Base-by-base conservation (phyloP, 2,797 vertebrate genomes). In the Acridotheres tristis region DNA sequence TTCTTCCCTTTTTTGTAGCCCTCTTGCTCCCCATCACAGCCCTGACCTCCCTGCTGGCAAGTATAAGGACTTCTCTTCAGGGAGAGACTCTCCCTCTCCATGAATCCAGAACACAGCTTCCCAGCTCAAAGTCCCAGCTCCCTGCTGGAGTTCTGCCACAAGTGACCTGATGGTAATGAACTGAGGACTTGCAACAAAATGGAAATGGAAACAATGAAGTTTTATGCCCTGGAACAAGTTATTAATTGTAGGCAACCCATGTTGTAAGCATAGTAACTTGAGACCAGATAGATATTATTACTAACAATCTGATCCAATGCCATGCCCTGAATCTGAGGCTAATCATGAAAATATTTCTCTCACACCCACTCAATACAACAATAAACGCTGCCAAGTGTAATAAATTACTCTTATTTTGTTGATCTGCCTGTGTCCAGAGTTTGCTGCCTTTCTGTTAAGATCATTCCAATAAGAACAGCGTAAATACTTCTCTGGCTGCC, bases 311-410 rank as follows among this genome's bases (percentile, higher is more conserved):
- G 69, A 94, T 91, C 62, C 71, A 88, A 34, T 9, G 38, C 48
- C 2, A 1, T 88, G 71, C 73, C 45, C 73, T 66, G 38, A 93
- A 93, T 91, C 85, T 71, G 66, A 91, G 47, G 34, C 45, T 86
- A 92, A 95, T 90, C 80, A 81, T 65, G 80, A 92, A 96, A 97
- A 71, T 90, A 90, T 92, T 94, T 94, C 88, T 94, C 94, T 96
- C 94, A 95, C 91, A 94, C 88, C 82, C 94, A 86, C 89, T 96
- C 89, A 91, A 55, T 91, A 73, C 69, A 96, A 81, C 53, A 96
- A 85, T 32, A 92, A 90, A 93, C 3, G 5, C 53, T 84, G 85
- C 91, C 95, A 94, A 97, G 30, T 32, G 48, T 50, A 91, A 96
- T 95, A 94, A 79, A 79, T 93, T 69, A 89, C 81, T 26, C 13